Conservation (phyloP, 2,797 vertebrate genomes). For the Tangara arthus region DNA sequence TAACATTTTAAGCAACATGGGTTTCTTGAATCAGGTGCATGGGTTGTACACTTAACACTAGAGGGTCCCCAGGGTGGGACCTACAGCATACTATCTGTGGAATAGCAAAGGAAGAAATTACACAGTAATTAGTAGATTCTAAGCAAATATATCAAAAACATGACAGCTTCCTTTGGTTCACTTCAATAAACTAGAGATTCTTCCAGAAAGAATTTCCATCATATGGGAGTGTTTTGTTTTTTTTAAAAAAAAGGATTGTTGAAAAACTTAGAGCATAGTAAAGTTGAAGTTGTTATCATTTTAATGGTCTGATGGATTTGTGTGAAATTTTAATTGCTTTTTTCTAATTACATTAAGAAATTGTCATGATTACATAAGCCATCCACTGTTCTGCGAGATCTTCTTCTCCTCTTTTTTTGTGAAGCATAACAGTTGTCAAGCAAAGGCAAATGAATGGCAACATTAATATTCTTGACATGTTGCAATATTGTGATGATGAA, state of each 20-base stretch:
- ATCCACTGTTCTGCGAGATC: not conserved
- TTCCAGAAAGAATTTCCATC: not conserved
- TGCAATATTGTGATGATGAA: slow-evolving; percentile 15
- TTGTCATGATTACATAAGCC: not conserved
- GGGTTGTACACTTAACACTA: not conserved
- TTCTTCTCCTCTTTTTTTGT: not conserved
- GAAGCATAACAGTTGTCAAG: not conserved
- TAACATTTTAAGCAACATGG: not conserved
- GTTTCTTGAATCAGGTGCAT: not conserved
- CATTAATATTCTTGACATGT: slow-evolving; percentile 35
- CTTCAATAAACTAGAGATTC: not conserved
- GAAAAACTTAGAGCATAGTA: not conserved
- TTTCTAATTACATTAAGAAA: not conserved
- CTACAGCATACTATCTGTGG: not conserved
- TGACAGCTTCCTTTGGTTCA: not conserved
- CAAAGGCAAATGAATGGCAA: slow-evolving; percentile 39
- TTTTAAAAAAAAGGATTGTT: not conserved
- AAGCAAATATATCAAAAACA: not conserved
- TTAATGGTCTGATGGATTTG: not conserved
- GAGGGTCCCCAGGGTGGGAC: not conserved
- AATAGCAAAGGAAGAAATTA: not conserved
- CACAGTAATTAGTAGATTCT: not conserved
- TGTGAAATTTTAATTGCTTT: not conserved
- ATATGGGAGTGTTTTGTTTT: no score
- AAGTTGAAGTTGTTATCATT: not conserved